phyloP scores from a whole-genome alignment of 2,888 invertebrate species.

The Polydrusus pterygomalis region DNA sequence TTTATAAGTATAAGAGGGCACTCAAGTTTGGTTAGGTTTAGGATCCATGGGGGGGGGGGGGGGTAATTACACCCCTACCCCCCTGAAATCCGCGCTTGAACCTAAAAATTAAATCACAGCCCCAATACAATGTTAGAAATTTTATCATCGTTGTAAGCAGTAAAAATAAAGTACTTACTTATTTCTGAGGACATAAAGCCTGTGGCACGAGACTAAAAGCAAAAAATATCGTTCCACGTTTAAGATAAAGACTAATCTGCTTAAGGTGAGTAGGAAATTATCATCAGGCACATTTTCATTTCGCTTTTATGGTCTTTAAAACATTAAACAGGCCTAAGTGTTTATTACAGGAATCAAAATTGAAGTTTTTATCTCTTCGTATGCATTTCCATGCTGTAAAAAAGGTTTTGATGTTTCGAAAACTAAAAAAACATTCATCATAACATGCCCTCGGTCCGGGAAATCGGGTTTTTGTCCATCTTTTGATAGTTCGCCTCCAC shows the following conservation, averaged over 20 bases:
- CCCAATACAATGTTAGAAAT: neutral
- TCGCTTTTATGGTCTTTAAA: slow-evolving; percentile 12
- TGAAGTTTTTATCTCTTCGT: slow-evolving; percentile 9
- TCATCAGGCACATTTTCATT: slow-evolving; percentile 20
- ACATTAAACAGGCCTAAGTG: slow-evolving; percentile 25
- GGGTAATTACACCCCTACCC: too few relatives aligned
- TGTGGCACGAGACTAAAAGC: slow-evolving; percentile 7
- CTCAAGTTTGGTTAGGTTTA: too few relatives aligned
- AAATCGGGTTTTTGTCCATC: slow-evolving; percentile 9
- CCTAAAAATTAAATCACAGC: neutral
- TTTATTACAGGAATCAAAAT: slow-evolving; percentile 16
- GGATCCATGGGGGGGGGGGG: too few relatives aligned
- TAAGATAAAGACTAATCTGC: slow-evolving; percentile 24
- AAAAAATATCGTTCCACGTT: slow-evolving; percentile 11
- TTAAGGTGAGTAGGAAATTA: slow-evolving; percentile 23
- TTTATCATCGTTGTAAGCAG: neutral
- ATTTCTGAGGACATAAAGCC: neutral
- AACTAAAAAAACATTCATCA: slow-evolving; percentile 16
- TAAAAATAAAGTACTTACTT: slow-evolving; percentile 14
- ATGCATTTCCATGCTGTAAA: neutral
- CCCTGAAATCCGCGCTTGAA: too few relatives aligned
- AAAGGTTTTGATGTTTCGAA: neutral
- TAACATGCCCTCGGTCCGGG: neutral
- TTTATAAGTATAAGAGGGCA: too few relatives aligned
- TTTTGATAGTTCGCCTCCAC: slow-evolving; percentile 22